Evolutionary conservation across 53 echinoderm and acorn worm genomes (phyloP), one percentile per base, ranked within the genome.

Genomic region (Arbacia lixula): DNA sequence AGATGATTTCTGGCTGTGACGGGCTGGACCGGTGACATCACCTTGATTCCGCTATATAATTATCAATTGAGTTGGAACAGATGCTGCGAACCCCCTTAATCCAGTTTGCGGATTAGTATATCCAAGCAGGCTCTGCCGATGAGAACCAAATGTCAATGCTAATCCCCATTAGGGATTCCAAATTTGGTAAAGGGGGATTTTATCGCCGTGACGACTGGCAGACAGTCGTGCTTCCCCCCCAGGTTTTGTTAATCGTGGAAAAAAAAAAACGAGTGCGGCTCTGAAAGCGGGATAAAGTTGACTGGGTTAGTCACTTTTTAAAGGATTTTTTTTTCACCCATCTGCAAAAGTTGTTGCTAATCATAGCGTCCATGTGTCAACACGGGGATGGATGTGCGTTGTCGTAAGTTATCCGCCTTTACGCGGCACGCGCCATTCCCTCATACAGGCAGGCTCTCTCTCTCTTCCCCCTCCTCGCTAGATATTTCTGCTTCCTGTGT

Each of bases 51-150:
- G 69, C n/a, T n/a, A 69, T 69, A 69, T 69, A 74, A 74, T 74
- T 74, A 74, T 74, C 74, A 74, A 74, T 74, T 74, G 53, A 74
- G 26, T 74, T 30, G 20, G 74, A 74, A 74, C 74, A 74, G 74
- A 74, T 74, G 74, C 74, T 6, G 19, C 6, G 16, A 43, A 30
- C 40, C 52, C 31, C 33, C 34, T 31, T 74, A 74, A 74, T 74
- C 74, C 74, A 4, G 29, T 53, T 30, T 53, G 27, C 5, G 74
- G 74, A 74, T 74, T 74, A 69, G 69, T 20, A 43, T 51, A 33
- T 50, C 49, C 28, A 34, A 30, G 46, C 74, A 52, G 42, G 52
- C 74, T 53, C 53, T 4, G 69, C 32, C 46, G 53, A 74, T 53
- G 53, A 74, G 74, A 53, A 35, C 50, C 74, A 53, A 53, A 53